Evolutionary conservation across 1,140 invertebrate genomes (phyloP).

Genomic region (Homarus americanus): DNA sequence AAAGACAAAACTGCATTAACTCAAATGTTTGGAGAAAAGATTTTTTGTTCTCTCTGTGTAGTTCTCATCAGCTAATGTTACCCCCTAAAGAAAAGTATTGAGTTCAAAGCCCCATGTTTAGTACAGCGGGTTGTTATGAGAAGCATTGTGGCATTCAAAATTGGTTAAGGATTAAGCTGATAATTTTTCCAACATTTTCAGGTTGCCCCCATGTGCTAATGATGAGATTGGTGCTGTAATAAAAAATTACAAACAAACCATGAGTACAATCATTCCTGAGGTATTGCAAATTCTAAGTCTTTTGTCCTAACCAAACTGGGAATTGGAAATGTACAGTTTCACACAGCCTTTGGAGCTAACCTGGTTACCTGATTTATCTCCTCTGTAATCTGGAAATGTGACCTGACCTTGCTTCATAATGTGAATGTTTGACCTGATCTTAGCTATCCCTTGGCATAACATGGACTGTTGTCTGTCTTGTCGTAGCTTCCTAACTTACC

Average conservation of each 20-base stretch:
- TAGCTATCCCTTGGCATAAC: not conserved
- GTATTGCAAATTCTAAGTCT: slow-evolving; percentile 37
- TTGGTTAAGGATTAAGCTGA: not conserved
- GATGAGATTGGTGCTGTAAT: slow-evolving; percentile 66
- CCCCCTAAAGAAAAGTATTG: not conserved
- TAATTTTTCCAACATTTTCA: slow-evolving; percentile 55
- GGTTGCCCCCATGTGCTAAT: slow-evolving; percentile 60
- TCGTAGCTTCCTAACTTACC: slow-evolving; percentile 10
- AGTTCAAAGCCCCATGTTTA: not conserved
- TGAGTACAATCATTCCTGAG: slow-evolving; percentile 62
- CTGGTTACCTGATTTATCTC: not conserved
- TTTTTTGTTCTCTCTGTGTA: not conserved
- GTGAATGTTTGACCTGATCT: slow-evolving; percentile 1
- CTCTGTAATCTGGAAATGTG: slow-evolving; percentile 30
- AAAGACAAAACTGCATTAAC: not conserved
- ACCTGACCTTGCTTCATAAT: slow-evolving; percentile 20
- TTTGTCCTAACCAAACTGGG: slow-evolving; percentile 54
- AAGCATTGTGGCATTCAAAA: not conserved
- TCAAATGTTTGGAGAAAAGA: not conserved
- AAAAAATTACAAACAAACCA: slow-evolving; percentile 68
- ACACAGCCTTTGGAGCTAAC: slow-evolving; percentile 54
- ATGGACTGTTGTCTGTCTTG: slow-evolving; percentile 6
- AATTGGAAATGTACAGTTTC: slow-evolving; percentile 59
- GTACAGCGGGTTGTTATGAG: not conserved
- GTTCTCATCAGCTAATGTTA: not conserved